Conservation (phyloP, 2,113 vertebrate genomes). For the Lycaon pictus region DNA sequence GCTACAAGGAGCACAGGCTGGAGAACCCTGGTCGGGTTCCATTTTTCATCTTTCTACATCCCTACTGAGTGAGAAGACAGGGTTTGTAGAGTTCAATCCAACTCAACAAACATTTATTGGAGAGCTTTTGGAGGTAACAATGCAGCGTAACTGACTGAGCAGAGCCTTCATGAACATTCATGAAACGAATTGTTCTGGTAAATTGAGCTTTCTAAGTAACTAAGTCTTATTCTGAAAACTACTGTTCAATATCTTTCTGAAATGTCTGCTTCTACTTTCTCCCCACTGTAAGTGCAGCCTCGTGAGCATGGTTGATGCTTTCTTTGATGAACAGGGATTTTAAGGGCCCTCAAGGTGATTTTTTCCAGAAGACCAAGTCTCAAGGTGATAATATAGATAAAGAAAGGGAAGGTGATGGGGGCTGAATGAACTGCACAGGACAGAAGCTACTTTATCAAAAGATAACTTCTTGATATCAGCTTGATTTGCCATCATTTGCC, state of each 20-base stretch:
- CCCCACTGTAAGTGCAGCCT: background rate
- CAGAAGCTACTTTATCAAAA: constrained; percentile 64
- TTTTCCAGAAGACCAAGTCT: constrained; percentile 71
- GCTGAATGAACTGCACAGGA: constrained; percentile 28
- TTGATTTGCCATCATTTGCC: constrained; percentile 44
- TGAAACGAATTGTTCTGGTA: constrained; percentile 50
- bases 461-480: constrained; percentile 60
- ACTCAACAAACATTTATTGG: background rate
- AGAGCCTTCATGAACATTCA: background rate
- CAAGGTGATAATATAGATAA: constrained; percentile 56
- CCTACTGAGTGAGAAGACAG: constrained; percentile 12
- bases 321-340: constrained; percentile 64
- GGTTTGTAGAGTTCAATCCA: background rate
- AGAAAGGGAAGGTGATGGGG: constrained; percentile 28
- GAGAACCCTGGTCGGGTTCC: background rate
- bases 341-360: constrained; percentile 53
- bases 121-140: constrained; percentile 36
- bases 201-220: constrained; percentile 72
- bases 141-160: background rate
- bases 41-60: background rate
- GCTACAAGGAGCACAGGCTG: background rate
- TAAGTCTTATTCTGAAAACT: constrained; percentile 58
- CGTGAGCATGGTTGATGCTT: constrained; percentile 60
- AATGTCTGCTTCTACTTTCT: constrained; percentile 26
- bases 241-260: constrained; percentile 30